Conservation (phyloP, 1,140 invertebrate species). For the Eurosta solidaginis region DNA sequence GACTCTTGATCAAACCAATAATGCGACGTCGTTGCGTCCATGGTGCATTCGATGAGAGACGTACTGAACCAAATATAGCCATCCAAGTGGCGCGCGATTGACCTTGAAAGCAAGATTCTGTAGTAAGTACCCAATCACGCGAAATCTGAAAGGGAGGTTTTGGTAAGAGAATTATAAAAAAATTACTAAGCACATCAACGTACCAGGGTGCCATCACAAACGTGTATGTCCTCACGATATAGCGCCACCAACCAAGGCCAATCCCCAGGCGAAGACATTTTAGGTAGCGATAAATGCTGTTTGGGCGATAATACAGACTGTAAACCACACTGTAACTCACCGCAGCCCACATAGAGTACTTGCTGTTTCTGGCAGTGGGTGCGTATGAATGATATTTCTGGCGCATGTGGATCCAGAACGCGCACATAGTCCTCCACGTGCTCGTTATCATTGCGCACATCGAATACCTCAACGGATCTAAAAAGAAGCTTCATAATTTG, state of each 20-base stretch:
- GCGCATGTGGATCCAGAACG: conserved; percentile 76
- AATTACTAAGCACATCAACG: background rate
- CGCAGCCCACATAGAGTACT: conserved; percentile 79
- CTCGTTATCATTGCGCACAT: conserved; percentile 64
- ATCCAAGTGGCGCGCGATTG: conserved; percentile 86
- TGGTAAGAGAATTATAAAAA: background rate
- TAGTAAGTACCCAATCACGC: conserved; percentile 81
- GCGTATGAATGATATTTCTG: conserved; percentile 80
- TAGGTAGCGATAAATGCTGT: conserved; percentile 63
- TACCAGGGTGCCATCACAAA: conserved; percentile 83
- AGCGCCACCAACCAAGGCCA: conserved; percentile 90
- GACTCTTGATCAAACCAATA: conserved; percentile 83
- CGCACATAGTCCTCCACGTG: conserved; percentile 70
- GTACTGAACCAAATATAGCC: conserved; percentile 75
- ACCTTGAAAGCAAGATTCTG: conserved; percentile 87
- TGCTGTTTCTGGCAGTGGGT: conserved; percentile 75
- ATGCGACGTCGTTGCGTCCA: conserved; percentile 87
- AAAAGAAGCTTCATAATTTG: background rate
- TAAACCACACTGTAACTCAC: conserved; percentile 78
- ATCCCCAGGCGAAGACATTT: conserved; percentile 75
- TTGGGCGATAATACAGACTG: conserved; percentile 68
- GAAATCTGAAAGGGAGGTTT: conserved; percentile 59
- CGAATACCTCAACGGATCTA: conserved; percentile 64
- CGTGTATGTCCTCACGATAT: conserved; percentile 81
- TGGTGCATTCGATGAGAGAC: conserved; percentile 76